Base-by-base conservation (phyloP, 2,113 vertebrate genomes). In the Tauraco erythrolophus region DNA sequence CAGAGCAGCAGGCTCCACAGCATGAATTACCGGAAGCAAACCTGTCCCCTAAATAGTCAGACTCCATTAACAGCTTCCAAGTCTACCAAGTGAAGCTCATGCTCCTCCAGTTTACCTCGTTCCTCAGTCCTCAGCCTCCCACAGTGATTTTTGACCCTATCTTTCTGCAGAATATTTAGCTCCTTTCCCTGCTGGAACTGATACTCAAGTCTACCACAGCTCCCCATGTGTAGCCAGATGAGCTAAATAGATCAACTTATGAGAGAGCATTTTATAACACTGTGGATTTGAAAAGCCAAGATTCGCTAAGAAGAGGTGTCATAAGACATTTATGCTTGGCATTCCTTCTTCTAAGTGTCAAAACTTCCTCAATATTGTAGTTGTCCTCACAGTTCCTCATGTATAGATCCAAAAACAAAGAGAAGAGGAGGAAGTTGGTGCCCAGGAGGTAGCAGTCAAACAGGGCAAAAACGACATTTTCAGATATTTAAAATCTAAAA, bases 151-250 rank as follows among this genome's bases (percentile, higher is more conserved):
- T 84, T 68, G 33, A 16, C 19, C 24, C 39, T 60, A 43, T 21
- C 33, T 66, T 89, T 21, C 69, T n/a, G 24, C 18, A 84, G n/a
- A 75, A 30, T 41, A 53, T 43, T 76, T 60, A 46, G 6, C 10
- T 89, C 25, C 37, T 46, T 51, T 53, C 62, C 28, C 35, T 57
- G 37, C 15, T 77, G 46, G 19, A 77, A 35, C 17, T 45, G 33
- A 57, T 35, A 56, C 4, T 62, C 23, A 74, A 51, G 66, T 13
- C 57, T 46, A 60, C 45, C 30, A 64, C 45, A 83, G 27, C 39
- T 64, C 21, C 14, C 5, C 35, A 16, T 1, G 0, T 41, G 18
- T 14, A 69, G 22, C 4, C 46, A 68, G 39, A 50, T 14, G 2
- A 90, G 48, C 8, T 64, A 31, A 75, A 61, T 1, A 74, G 30